Evolutionary conservation across 1,140 invertebrate species (phyloP).

Genomic region (Tetramorium simillimum): DNA sequence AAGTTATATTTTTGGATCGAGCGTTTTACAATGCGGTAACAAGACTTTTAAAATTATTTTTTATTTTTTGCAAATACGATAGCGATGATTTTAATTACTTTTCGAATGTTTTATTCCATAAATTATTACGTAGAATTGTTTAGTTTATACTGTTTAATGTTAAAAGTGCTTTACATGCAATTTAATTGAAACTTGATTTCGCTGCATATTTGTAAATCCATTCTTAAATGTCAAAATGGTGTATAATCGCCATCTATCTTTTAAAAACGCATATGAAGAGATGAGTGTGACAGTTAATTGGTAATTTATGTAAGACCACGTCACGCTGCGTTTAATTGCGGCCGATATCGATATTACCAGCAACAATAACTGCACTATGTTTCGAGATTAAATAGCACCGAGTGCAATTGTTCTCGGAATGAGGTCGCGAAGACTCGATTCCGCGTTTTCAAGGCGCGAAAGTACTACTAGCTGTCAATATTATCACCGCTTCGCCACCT

Average conservation of each 20-base stretch:
- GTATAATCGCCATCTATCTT: neutral
- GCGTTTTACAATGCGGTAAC: neutral
- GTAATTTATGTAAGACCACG: neutral
- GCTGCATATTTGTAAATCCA: neutral
- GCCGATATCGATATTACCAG: neutral
- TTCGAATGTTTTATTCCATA: neutral
- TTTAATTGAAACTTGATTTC: neutral
- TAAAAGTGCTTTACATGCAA: neutral
- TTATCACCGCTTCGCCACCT: constrained; percentile 11
- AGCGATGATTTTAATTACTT: neutral
- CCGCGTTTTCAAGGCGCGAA: constrained; percentile 20
- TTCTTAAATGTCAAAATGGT: neutral
- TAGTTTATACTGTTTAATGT: neutral
- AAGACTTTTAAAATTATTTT: neutral
- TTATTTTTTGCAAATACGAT: neutral
- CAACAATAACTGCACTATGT: neutral
- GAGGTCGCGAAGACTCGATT: constrained; percentile 24
- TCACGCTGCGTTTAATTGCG: constrained; percentile 4
- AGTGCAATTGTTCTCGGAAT: constrained; percentile 30
- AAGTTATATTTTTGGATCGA: neutral
- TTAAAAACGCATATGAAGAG: neutral
- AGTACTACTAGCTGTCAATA: constrained; percentile 53
- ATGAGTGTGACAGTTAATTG: neutral
- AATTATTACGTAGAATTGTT: neutral
- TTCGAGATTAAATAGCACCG: constrained; percentile 13